A percentile compares a stretch with the other conserved stretches of the same genome.
Conservation (phyloP, 2,113 vertebrate species). For the Bombycilla garrulus region DNA sequence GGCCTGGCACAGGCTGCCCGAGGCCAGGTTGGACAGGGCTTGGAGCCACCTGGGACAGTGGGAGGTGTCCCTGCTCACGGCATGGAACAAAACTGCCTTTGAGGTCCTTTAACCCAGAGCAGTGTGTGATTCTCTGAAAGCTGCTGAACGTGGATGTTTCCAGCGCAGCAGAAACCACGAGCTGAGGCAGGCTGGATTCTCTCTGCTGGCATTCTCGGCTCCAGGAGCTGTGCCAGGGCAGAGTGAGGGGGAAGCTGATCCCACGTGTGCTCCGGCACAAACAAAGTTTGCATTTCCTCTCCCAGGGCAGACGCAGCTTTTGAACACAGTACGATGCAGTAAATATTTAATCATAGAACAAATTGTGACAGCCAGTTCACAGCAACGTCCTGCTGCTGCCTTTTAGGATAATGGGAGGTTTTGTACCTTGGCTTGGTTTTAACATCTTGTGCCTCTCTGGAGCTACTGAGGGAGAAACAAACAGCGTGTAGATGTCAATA, state of each 20-base stretch:
- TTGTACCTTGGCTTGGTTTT: not conserved
- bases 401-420: not conserved
- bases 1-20: not conserved
- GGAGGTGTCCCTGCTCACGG: not conserved
- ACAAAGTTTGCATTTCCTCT: not conserved
- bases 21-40: rapidly evolving
- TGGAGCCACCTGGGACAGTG: rapidly evolving
- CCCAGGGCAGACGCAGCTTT: not conserved
- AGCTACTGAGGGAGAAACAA: not conserved
- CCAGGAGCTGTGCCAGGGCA: not conserved
- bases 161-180: not conserved
- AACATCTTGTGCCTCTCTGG: not conserved
- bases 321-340: not conserved
- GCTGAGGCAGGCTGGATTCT: not conserved
- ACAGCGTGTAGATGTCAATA: not conserved
- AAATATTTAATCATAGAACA: not conserved
- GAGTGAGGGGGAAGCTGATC: not conserved
- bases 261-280: rapidly evolving
- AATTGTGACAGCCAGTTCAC: not conserved
- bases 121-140: not conserved
- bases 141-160: not conserved
- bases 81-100: not conserved
- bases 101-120: not conserved
- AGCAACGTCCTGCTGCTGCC: not conserved
- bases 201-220: not conserved